These are phyloP conservation scores for Torymus auratus DNA, from an alignment of 2,888 invertebrate species.

Conservation along the genomic window DNA sequence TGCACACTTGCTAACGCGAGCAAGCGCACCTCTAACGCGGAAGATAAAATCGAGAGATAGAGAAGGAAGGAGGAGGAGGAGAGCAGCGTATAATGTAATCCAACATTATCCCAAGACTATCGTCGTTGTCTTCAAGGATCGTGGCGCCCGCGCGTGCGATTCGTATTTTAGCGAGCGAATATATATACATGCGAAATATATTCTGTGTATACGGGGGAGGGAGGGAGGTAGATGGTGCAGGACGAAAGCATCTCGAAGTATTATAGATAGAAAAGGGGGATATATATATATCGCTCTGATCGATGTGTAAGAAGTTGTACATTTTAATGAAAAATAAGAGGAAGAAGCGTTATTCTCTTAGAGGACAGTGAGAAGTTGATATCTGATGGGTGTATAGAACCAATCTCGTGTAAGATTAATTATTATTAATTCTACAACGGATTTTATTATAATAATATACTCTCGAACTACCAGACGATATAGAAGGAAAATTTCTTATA, in stretches of 20 bases:
- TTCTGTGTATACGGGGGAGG: not conserved
- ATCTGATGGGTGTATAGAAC: constrained; percentile 55
- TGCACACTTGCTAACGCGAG: too few species aligned
- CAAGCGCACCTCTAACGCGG: constrained; percentile 19
- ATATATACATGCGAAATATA: constrained; percentile 3
- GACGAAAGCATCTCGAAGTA: constrained; percentile 29
- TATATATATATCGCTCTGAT: too few species aligned
- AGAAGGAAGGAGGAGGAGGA: too few species aligned
- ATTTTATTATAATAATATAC: constrained; percentile 51
- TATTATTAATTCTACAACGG: constrained; percentile 50
- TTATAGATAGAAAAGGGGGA: constrained; percentile 7
- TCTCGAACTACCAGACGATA: constrained; percentile 48
- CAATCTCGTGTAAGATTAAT: constrained; percentile 38
- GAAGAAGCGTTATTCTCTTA: not conserved
- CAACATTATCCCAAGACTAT: constrained; percentile 43
- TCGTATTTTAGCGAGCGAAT: constrained; percentile 2
- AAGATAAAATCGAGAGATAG: constrained; percentile 16
- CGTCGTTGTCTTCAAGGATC: constrained; percentile 34
- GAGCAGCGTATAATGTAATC: constrained; percentile 39
- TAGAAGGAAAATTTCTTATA: constrained; percentile 43
- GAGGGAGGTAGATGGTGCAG: not conserved
- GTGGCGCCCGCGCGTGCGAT: not conserved
- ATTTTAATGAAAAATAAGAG: constrained; percentile 44
- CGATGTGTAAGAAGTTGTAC: constrained; percentile 7
- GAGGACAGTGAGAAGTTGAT: constrained; percentile 2